Percentiles rank a stretch among this genome's conserved stretches.
Evolutionary conservation across 2,888 invertebrate genomes (phyloP).

Genomic region (Halictus ligatus): DNA sequence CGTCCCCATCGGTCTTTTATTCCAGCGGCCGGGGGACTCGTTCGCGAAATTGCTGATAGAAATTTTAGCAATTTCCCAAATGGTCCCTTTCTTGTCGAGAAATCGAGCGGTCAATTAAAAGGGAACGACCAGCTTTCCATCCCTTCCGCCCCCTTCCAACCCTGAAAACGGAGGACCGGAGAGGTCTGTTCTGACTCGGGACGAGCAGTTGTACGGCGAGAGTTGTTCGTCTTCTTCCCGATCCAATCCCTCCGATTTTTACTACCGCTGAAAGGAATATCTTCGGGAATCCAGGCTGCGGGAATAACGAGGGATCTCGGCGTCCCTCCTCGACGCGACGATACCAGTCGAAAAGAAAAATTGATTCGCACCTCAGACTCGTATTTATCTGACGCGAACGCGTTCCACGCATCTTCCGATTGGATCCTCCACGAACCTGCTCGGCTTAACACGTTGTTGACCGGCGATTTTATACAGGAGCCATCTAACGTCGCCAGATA

Average conservation of each 20-base stretch:
- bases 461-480: no score
- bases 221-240: slow-evolving; percentile 26
- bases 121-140: slow-evolving; percentile 29
- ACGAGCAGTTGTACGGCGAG: slow-evolving; percentile 1
- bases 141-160: background rate
- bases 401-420: background rate
- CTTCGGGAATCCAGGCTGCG: background rate
- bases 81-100: slow-evolving; percentile 76
- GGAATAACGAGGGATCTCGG: background rate
- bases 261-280: background rate
- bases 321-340: background rate
- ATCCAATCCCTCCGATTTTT: slow-evolving; percentile 20
- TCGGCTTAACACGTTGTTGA: no score
- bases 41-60: slow-evolving; percentile 80
- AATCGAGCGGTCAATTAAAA: slow-evolving; percentile 79
- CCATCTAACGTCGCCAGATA: no score
- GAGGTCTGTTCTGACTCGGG: background rate
- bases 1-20: slow-evolving; percentile 53
- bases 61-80: slow-evolving; percentile 83
- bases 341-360: background rate
- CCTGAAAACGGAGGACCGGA: slow-evolving; percentile 1
- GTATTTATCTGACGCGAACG: no score
- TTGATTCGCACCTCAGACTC: background rate
- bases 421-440: no score
- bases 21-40: slow-evolving; percentile 43